Evolutionary conservation across 2,113 vertebrate genomes (phyloP).

Genomic region (Sinocyclocheilus anshuiensis): DNA sequence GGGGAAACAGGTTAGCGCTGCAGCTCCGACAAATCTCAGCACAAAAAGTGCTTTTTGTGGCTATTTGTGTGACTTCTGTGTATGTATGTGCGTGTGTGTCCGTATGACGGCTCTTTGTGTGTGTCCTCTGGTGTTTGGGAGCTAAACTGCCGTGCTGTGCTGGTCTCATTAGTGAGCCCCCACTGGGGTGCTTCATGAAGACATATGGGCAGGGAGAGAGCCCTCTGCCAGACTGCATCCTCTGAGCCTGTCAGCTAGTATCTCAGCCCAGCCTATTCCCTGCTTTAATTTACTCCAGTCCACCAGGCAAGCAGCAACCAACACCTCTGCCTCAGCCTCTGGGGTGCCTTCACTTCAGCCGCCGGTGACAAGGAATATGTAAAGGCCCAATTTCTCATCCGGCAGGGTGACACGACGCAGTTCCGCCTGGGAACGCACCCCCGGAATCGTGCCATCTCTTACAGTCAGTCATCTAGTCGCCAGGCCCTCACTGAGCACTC

Average conservation of each 20-base stretch:
- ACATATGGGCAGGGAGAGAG: constrained; percentile 86
- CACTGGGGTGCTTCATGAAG: constrained; percentile 76
- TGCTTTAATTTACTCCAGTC: constrained; percentile 96
- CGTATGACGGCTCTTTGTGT: constrained; percentile 47
- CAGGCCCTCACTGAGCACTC: constrained; percentile 83
- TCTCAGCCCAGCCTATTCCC: constrained; percentile 88
- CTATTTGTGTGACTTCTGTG: constrained; percentile 19
- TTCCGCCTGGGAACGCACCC: constrained; percentile 84
- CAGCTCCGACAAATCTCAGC: background rate
- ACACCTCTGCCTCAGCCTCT: constrained; percentile 85
- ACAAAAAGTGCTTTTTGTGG: constrained; percentile 29
- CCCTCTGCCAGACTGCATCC: constrained; percentile 75
- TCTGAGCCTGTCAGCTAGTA: constrained; percentile 91
- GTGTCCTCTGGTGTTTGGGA: constrained; percentile 52
- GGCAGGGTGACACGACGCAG: constrained; percentile 87
- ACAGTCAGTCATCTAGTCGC: constrained; percentile 84
- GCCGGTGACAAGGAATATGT: constrained; percentile 92
- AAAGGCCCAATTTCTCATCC: constrained; percentile 94
- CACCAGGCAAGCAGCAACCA: constrained; percentile 84
- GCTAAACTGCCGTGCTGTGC: constrained; percentile 62
- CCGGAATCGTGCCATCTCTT: constrained; percentile 75
- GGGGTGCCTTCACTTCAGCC: constrained; percentile 92
- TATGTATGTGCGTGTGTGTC: constrained; percentile 22
- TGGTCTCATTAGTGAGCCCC: constrained; percentile 69
- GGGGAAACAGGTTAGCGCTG: constrained; percentile 7